Conservation (phyloP, 2,113 vertebrate genomes). For the Mixornis gularis region DNA sequence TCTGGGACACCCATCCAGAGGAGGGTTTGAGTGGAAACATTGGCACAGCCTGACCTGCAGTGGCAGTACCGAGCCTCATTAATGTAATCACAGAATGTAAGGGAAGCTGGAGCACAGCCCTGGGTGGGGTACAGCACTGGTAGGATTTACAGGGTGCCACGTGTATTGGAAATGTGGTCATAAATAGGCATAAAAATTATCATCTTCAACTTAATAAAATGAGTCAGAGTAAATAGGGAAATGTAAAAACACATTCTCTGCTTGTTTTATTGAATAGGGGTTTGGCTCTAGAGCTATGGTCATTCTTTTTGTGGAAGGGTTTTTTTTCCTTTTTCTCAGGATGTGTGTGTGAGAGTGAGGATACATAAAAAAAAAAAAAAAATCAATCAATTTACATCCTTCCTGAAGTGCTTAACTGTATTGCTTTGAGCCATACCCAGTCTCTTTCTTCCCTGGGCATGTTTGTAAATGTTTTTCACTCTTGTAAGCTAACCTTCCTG, state of each 20-base stretch:
- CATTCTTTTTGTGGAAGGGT: background rate
- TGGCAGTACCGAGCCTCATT: background rate
- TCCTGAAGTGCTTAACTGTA: background rate
- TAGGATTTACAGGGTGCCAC: constrained; percentile 55
- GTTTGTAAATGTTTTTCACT: background rate
- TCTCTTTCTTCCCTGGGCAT: background rate
- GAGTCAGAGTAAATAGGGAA: constrained; percentile 67
- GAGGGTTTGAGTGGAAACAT: background rate
- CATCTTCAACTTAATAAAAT: constrained; percentile 54
- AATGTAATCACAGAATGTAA: background rate
- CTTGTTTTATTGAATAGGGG: constrained; percentile 10
- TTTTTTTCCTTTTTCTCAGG: background rate
- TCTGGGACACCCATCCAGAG: background rate
- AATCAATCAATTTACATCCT: background rate
- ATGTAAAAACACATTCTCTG: constrained; percentile 41
- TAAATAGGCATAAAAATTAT: constrained; percentile 62
- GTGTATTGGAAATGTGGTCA: constrained; percentile 48
- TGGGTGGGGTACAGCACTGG: background rate
- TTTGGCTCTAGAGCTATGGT: background rate
- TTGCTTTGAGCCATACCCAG: background rate
- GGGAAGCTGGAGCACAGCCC: background rate
- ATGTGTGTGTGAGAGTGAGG: background rate
- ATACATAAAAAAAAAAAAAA: background rate
- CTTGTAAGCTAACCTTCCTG: background rate
- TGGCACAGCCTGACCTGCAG: background rate